Evolutionary conservation across 2,113 vertebrate genomes (phyloP).

Genomic region (Hypanus sabinus): DNA sequence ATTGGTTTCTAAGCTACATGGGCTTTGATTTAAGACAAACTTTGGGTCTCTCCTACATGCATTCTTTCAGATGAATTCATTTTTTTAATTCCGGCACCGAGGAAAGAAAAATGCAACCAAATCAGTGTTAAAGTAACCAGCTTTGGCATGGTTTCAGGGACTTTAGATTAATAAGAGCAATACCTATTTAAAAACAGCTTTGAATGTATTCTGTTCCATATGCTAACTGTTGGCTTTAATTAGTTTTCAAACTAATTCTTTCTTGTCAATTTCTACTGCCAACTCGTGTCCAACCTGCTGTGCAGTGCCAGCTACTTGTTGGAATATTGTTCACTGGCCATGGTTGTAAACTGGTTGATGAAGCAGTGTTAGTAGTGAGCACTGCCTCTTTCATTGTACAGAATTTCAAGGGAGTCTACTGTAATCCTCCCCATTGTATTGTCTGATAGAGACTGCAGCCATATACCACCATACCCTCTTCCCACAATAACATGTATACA

Average conservation of each 20-base stretch:
- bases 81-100: background rate
- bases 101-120: background rate
- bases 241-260: background rate
- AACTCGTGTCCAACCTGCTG: background rate
- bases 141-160: background rate
- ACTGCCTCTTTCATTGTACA: no score
- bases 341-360: no score
- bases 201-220: background rate
- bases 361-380: no score
- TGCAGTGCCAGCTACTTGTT: no score
- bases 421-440: no score
- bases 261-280: background rate
- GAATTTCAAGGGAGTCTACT: no score
- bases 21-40: background rate
- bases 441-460: no score
- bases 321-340: no score
- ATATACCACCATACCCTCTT: no score
- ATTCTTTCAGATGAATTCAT: background rate
- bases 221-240: background rate
- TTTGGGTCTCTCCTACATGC: background rate
- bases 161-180: background rate
- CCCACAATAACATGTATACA: no score
- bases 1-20: background rate
- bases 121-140: background rate
- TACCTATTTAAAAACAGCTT: conserved; percentile 10